phyloP scores from a whole-genome alignment of 2,888 invertebrate species.

The Elysia crispata region DNA sequence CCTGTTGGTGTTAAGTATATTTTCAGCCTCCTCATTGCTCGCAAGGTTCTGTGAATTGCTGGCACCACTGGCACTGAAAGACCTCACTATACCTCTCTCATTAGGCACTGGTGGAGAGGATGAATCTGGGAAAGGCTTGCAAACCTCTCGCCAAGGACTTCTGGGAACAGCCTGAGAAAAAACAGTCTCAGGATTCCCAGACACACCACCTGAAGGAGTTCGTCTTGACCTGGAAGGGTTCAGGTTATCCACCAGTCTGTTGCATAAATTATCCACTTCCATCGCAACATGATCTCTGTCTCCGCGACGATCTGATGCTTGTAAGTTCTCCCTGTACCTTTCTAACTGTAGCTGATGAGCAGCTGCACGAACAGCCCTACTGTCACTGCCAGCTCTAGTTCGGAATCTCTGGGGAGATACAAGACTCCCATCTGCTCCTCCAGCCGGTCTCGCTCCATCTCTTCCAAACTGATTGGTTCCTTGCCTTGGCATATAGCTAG shows the following conservation, averaged over 20 bases:
- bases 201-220: not conserved
- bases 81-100: slow-evolving; percentile 32
- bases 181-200: not conserved
- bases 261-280: slow-evolving; percentile 51
- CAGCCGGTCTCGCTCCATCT: not conserved
- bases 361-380: not conserved
- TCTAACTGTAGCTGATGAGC: not conserved
- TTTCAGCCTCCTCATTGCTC: no score
- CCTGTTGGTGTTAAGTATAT: no score
- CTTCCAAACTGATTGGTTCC: not conserved
- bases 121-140: not conserved
- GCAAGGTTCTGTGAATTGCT: no score
- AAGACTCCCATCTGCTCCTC: not conserved
- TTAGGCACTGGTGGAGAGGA: not conserved
- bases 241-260: slow-evolving; percentile 47
- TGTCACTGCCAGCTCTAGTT: not conserved
- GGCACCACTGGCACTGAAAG: slow-evolving; percentile 47
- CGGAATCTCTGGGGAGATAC: not conserved
- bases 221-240: not conserved
- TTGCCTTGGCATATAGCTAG: not conserved
- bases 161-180: not conserved
- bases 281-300: slow-evolving; percentile 40
- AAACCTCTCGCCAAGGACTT: not conserved
- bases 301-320: not conserved
- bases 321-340: not conserved